Evolutionary conservation across 2,888 invertebrate genomes (phyloP), one percentile per base, ranked within the genome.

Genomic region (Habroteleia sp.): DNA sequence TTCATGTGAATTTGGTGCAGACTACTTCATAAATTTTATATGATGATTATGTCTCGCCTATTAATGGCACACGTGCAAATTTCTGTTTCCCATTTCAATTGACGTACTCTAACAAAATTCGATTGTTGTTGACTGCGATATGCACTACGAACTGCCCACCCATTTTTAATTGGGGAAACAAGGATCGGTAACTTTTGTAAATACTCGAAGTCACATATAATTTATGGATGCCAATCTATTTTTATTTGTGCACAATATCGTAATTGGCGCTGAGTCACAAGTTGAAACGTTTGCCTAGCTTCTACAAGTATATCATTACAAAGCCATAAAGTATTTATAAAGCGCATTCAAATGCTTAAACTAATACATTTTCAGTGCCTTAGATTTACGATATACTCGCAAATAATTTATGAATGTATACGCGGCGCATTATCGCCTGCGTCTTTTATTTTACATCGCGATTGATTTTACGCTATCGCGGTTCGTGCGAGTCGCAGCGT

Each of bases 261-360:
- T 63, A 63, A 63, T 63, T 50, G 50, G 50, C 41, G 20, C 35
- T 39, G 52, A 52, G 42, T 44, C 52, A 52, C 25, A 11, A 31
- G 50, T 48, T 7, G 20, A 60, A 35, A 35, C 41, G 14, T 56
- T 52, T 52, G 50, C 25, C 17, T 39, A 23, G 2, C 42, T 27
- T 39, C 48, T 25, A 25, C 48, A 33, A 50, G 50, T 42, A 23
- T 58, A 58, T 68, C 50, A 50, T 58, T 58, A 41, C 39, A 41
- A 25, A 31, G 48, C 25, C 33, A 41, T 68, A 68, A 68, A 68
- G 17, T 58, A 68, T 68, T 56, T 31, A 68, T 68, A 54, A 52
- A 42, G 27, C 39, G 11, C 35, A 23, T 20, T 27, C 20, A 16
- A 56, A 52, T 52, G 39, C 37, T 44, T 29, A 46, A 44, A 44